Evolutionary conservation across 2,113 vertebrate genomes (phyloP), one percentile per base, ranked within the genome.

Genomic region (Carlito syrichta): DNA sequence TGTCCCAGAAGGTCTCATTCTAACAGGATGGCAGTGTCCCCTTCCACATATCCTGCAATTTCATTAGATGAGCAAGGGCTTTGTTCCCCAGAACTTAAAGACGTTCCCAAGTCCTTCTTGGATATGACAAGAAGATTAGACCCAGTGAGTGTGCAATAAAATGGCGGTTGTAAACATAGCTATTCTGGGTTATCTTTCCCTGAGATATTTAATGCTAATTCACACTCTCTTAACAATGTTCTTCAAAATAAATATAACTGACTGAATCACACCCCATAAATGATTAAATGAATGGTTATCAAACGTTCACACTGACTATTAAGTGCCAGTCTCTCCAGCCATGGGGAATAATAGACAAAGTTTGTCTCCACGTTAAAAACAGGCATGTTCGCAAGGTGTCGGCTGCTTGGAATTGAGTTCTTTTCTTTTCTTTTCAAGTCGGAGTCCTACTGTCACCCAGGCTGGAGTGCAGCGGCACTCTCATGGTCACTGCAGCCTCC

Each of bases 221-320:
- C 66, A 89, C 76, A 77, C 69, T 48, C 88, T 81, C 71, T 25
- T 32, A 81, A 90, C 66, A 76, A 82, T 77, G 73, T 52, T 87
- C 95, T 93, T 82, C 58, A 88, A 92, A 92, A 97, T 88, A 91
- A 97, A 92, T 89, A 83, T 71, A 88, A 95, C 54, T 89, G 87
- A 82, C 73, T 86, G 89, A 95, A 91, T 95, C 95, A 83, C 40
- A 89, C 22, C 93, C 50, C 77, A 69, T 86, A 89, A 89, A 90
- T 52, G 73, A 96, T 92, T 88, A 92, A 96, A 97, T 90, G 91
- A 97, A 4, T 13, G 94, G 94, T 89, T 95, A 30, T n/a, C 83
- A n/a, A n/a, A n/a, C 0, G 0, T 69, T 86, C 79, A 94, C 13
- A 66, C 58, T 25, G 0, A 48, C 79, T 74, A 96, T 95, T 93